Base-by-base conservation (phyloP, 2,113 vertebrate species). In the Hydrochoerus hydrochaeris region DNA sequence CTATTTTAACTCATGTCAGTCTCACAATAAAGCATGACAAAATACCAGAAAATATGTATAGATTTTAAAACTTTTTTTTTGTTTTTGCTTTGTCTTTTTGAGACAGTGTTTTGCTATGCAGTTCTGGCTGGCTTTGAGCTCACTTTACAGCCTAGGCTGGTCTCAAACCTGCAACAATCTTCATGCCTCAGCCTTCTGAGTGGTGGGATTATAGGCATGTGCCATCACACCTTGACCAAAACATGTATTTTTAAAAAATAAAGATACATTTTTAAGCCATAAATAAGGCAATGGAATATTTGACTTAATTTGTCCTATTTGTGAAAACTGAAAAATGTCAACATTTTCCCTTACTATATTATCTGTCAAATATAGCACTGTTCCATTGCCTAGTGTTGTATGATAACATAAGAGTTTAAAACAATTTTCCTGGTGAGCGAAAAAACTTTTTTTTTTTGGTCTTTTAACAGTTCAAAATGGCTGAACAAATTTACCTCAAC, bases 381-480 rank as follows among this genome's bases (percentile, higher is more conserved):
- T 95, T 54, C 71, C 54, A 67, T 38, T 97, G 84, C 81, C 54
- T 91, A 90, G n/a, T 91, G 60, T 88, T 78, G 1, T 94, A 91
- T 85, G 81, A 96, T 94, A 93, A 88, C 58, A 88, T 89, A 96
- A 92, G 73, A 94, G 57, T 75, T 96, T 80, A 97, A 96, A 95
- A 97, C 58, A 96, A 95, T 96, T 94, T 97, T 90, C 86, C 77
- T 97, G 96, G 94, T 84, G 84, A 96, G 52, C 83, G 91, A 69
- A 97, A 96, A 96, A 95, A 93, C 49, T 90, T 78, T 7, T 46
- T 77, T 94, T 94, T 95, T 94, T 80, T 88, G n/a, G 82, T 95
- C 60, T 73, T 96, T 94, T 49, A 86, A 91, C 95, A 96, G 97
- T 93, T 97, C 22, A 96, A 97, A 97, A 96, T 94, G 67, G 57